Conservation (phyloP, 2,888 invertebrate genomes). For the Ectemnius cavifrons region DNA sequence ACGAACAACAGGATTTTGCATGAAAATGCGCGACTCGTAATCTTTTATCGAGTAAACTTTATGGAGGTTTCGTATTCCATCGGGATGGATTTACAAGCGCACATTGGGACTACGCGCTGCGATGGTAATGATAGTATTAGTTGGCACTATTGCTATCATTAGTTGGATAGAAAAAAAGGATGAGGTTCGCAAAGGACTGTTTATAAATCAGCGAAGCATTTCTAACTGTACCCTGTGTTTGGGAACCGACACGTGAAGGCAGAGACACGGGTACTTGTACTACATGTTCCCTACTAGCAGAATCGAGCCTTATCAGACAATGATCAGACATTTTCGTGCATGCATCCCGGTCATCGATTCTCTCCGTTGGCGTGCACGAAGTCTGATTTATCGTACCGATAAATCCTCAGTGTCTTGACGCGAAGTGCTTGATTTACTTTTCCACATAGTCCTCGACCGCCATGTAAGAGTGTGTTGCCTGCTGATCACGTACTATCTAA, state of each 20-base stretch:
- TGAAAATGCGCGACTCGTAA: too few relatives aligned
- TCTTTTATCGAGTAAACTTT: too few relatives aligned
- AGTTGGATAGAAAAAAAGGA: not conserved
- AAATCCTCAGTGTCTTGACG: not conserved
- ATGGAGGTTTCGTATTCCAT: too few relatives aligned
- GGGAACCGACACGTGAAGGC: not conserved
- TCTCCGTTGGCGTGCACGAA: not conserved
- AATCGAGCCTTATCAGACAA: slow-evolving; percentile 4
- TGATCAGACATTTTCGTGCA: slow-evolving; percentile 7
- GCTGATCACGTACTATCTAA: too few relatives aligned
- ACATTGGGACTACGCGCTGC: too few relatives aligned
- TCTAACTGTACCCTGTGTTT: not conserved
- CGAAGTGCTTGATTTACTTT: slow-evolving; percentile 1
- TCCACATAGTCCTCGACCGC: slow-evolving; percentile 6
- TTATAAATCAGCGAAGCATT: not conserved
- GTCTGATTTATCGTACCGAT: not conserved
- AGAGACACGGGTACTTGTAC: not conserved
- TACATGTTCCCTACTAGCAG: not conserved
- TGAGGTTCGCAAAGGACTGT: not conserved
- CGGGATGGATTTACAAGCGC: too few relatives aligned
- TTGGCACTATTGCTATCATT: too few relatives aligned
- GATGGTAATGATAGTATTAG: too few relatives aligned
- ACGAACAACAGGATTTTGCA: too few relatives aligned
- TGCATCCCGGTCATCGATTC: slow-evolving; percentile 7
- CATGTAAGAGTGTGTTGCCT: slow-evolving; percentile 1